These are phyloP conservation scores for Cristatella mucedo DNA, from an alignment of 2,888 invertebrate genomes.

Conservation along the genomic window DNA sequence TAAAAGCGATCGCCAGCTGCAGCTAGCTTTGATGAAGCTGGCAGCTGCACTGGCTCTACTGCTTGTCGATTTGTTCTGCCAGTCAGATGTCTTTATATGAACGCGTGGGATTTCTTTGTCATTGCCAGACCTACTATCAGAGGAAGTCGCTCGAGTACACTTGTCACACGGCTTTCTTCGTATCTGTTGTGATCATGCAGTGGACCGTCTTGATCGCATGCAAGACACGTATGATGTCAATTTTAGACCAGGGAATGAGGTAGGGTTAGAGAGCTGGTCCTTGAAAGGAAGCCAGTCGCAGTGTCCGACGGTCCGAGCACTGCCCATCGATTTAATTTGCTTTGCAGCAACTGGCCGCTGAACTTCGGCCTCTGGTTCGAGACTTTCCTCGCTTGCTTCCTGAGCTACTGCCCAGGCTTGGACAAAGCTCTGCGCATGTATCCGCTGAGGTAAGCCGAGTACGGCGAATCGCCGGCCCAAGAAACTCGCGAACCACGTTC, in stretches of 20 bases:
- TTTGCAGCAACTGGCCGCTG: constrained; percentile 11
- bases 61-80: not conserved
- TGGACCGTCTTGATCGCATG: constrained; percentile 12
- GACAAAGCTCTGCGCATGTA: constrained; percentile 12
- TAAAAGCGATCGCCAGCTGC: not conserved
- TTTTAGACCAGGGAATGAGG: constrained; percentile 92
- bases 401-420: constrained; percentile 13
- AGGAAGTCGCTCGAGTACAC: constrained; percentile 12
- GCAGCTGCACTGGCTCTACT: too few species aligned
- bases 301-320: too few species aligned
- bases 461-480: constrained; percentile 72
- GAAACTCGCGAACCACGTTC: too few species aligned
- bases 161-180: constrained; percentile 12
- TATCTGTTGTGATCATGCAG: constrained; percentile 11
- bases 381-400: constrained; percentile 12
- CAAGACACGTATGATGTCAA: constrained; percentile 50
- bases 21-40: constrained; percentile 1
- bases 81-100: not conserved
- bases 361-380: constrained; percentile 13
- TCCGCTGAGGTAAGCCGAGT: constrained; percentile 40
- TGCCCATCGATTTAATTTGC: too few species aligned
- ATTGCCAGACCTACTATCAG: constrained; percentile 10
- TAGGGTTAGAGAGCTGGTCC: constrained; percentile 21
- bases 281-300: constrained; percentile 18
- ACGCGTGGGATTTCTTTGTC: not conserved